Base-by-base conservation (phyloP, 2,888 invertebrate species). In the Acanthopleura granulata region DNA sequence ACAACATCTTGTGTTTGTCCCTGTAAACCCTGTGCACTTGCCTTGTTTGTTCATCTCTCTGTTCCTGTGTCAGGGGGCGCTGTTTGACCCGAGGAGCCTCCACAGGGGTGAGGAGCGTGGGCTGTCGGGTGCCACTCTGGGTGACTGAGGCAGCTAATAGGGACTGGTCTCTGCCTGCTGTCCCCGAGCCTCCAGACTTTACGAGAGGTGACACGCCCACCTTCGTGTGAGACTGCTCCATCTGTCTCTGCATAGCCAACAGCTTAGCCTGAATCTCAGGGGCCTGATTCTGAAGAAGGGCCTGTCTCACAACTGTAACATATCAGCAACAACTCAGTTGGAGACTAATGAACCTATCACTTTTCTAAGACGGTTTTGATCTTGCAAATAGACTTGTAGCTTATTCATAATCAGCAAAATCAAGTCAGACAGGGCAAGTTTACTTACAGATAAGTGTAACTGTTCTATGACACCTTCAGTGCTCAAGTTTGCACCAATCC, bases 231-330 rank as follows among this genome's bases (percentile, higher is more conserved):
- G 57, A 83, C 72, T 83, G 83, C 71, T 84, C 84, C 77, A 89
- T 86, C 80, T 89, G 96, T 72, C 95, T 93, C 90, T 97, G 97
- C 84, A 97, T 92, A 84, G 96, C 96, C 62, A 97, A 92, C 72
- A 97, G 91, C 89, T 97, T 97, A 87, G 97, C 96, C 89, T 97
- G 96, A 80, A 97, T 95, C 91, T 97, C 97, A 0, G 97, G 97
- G 89, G 96, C 95, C 30, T 97, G 92, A 90, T 96, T 96, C 86
- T 96, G 96, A 90, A 95, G 95, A 78, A 97, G 91, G n/a, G 96
- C 97, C 90, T 95, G 96, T 90, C 95, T 95, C 84, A 97, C 96
- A 18, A 97, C 97, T 96, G 92, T 75, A 92, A 91, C 79, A 77
- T 72, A 74, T 57, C 18, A 57, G 22, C 3, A 40, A 40, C 9